Conservation (phyloP, 2,888 invertebrate species). For the Heteromurus nitidus region DNA sequence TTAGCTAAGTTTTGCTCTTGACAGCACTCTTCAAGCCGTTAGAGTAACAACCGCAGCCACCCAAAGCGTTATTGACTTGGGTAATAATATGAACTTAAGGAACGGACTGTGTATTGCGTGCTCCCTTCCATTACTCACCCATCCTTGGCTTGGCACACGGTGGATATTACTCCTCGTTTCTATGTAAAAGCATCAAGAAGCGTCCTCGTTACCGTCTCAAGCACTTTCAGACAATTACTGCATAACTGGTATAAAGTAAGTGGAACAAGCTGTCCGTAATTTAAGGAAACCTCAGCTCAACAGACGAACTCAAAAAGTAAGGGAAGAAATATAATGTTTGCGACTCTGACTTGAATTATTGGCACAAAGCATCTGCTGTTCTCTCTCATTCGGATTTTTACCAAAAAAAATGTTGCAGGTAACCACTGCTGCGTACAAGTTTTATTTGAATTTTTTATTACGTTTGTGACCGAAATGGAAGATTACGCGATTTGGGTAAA, state of each 20-base stretch:
- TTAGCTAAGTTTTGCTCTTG: constrained; percentile 21
- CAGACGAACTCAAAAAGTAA: not conserved
- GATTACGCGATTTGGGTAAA: not conserved
- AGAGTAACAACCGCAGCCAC: constrained; percentile 61
- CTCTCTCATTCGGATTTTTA: too few relatives aligned
- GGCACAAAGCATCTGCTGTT: constrained; percentile 26
- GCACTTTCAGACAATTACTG: constrained; percentile 6
- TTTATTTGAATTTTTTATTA: too few relatives aligned
- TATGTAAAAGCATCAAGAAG: not conserved
- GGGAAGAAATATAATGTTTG: not conserved
- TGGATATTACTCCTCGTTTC: not conserved
- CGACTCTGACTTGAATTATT: constrained; percentile 4
- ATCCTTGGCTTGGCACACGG: constrained; percentile 29
- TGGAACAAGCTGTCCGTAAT: constrained; percentile 13
- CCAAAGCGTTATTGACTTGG: constrained; percentile 62
- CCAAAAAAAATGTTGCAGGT: too few relatives aligned
- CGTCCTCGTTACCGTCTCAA: constrained; percentile 30
- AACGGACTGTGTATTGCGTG: constrained; percentile 47
- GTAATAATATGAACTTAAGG: constrained; percentile 34
- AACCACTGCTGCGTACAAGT: too few relatives aligned
- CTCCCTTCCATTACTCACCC: constrained; percentile 54
- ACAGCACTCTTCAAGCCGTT: constrained; percentile 51
- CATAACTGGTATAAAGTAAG: not conserved
- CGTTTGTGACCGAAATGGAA: not conserved
- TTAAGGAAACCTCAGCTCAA: not conserved